Evolutionary conservation across 2,113 vertebrate genomes (phyloP), one percentile per base, ranked within the genome.

Genomic region (Salvelinus namaycush): DNA sequence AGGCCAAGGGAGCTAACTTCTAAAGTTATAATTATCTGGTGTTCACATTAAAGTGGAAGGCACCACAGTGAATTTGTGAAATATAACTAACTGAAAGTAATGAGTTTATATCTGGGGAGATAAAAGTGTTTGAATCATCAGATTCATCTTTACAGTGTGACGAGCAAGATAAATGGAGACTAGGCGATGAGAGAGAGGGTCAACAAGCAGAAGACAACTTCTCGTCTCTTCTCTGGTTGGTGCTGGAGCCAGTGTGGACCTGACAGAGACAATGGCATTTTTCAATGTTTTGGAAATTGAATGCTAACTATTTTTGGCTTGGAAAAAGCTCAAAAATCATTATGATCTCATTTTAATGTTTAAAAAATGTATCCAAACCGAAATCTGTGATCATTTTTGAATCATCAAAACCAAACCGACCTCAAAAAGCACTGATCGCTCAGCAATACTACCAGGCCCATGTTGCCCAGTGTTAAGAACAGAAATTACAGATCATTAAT

Each of bases 1-100:
- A 44, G 90, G 91, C 89, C 92, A 91, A 89, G 91, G 92, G 91
- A 93, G 89, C 90, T 87, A 87, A 86, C 88, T 91, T 91, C 89
- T 91, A 91, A 91, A 92, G 89, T 94, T 92, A 85, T 93, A 92
- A 92, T 94, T 93, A 93, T 93, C 89, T 89, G 84, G 39, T 44
- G 39, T 9, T 11, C 39, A 44, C 8, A 44, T 44, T 44, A 44
- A 44, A 44, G 39, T 44, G 39, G 8, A 44, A 44, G 9, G 39
- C 39, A 11, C 39, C 39, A 44, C 39, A 44, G 39, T 44, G 39
- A 9, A 44, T 44, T 44, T 44, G 39, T 44, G 88, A 90, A 90
- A 93, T 90, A 80, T 59, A 77, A 72, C 86, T 88, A 92, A 87
- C 91, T 87, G 87, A 87, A 92, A 84, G 89, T 92, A 92, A 92